These are phyloP conservation scores for Cichlasoma orientale DNA, from an alignment of 2,797 vertebrate genomes.

Conservation along the genomic window DNA sequence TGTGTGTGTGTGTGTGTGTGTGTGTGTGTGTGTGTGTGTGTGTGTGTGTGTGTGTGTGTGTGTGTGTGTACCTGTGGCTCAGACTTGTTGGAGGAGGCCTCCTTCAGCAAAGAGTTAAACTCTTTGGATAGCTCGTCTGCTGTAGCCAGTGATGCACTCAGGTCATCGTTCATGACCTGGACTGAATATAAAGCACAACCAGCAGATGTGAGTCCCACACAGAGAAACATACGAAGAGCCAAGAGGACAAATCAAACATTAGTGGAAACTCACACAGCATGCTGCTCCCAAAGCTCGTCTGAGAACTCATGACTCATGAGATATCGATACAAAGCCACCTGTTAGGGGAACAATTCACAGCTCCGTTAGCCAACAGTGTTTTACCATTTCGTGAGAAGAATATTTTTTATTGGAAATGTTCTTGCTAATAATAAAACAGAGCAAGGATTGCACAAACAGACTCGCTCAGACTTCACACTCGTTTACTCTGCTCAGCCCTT, in stretches of 20 bases:
- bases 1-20: too few relatives aligned
- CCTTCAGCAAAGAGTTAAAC: constrained; percentile 83
- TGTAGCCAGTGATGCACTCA: constrained; percentile 87
- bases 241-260: background rate
- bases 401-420: background rate
- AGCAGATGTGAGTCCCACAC: background rate
- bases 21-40: background rate
- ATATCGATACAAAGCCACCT: background rate
- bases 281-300: constrained; percentile 58
- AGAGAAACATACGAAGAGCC: background rate
- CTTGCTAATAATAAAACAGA: background rate
- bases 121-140: constrained; percentile 90
- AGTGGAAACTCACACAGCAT: constrained; percentile 76
- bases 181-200: constrained; percentile 68
- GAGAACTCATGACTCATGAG: constrained; percentile 73
- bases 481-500: background rate
- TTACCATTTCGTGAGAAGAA: background rate
- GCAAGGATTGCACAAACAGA: background rate
- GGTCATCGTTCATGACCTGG: constrained; percentile 86
- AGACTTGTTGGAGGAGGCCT: constrained; percentile 55
- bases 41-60: background rate
- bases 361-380: background rate
- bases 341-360: background rate
- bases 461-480: background rate
- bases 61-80: constrained; percentile 52